These are phyloP conservation scores for Diorhabda sublineata DNA, from an alignment of 1,140 invertebrate species.

Conservation along the genomic window DNA sequence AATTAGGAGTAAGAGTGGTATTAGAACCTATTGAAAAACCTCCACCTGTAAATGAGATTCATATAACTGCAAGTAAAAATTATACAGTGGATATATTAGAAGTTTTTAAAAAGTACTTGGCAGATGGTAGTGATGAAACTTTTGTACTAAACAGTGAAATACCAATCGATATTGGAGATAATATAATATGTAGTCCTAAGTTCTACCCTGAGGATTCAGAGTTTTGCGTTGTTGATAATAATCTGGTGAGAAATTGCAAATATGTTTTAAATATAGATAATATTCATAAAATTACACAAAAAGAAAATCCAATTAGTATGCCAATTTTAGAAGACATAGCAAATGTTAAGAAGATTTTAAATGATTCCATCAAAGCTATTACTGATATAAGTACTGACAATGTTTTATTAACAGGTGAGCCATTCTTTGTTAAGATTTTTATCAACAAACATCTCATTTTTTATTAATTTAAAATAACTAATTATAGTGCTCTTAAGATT, in stretches of 20 bases:
- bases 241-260: conserved; percentile 53
- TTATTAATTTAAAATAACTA: too few relatives aligned
- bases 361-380: conserved; percentile 15
- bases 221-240: conserved; percentile 57
- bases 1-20: conserved; percentile 46
- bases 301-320: not conserved
- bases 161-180: conserved; percentile 53
- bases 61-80: conserved; percentile 29
- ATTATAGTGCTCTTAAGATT: too few relatives aligned
- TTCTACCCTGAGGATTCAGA: conserved; percentile 53
- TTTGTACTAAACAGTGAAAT: conserved; percentile 54
- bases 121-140: conserved; percentile 51
- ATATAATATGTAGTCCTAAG: conserved; percentile 48
- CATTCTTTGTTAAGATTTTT: conserved; percentile 1
- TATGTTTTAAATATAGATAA: conserved; percentile 23
- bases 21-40: conserved; percentile 35
- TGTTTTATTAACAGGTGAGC: conserved; percentile 34
- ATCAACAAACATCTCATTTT: too few relatives aligned
- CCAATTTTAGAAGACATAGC: conserved; percentile 9
- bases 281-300: conserved; percentile 1
- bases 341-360: conserved; percentile 21
- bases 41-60: conserved; percentile 31
- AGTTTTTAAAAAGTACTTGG: conserved; percentile 57
- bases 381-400: conserved; percentile 21
- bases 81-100: conserved; percentile 51